Evolutionary conservation across 1,140 invertebrate species (phyloP).

Genomic region (Andrena cerasifolii): DNA sequence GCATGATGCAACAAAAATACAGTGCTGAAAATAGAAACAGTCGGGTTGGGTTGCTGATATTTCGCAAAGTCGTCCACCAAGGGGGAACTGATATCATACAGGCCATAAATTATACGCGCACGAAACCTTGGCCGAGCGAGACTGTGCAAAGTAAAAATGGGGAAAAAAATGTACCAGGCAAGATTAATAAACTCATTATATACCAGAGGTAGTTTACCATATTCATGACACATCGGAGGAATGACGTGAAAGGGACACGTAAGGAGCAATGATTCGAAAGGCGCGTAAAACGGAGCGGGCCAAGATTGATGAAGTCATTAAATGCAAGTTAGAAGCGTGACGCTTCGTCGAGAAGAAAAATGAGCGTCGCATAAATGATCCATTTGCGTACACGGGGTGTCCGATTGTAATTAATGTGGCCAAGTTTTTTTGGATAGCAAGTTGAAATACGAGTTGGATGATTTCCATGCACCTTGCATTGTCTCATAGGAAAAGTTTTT

Average conservation of each 20-base stretch:
- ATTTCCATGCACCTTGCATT: too few relatives aligned
- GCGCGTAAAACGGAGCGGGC: not conserved
- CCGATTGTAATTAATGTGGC: too few relatives aligned
- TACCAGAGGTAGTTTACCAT: not conserved
- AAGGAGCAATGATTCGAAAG: not conserved
- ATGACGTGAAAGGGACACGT: too few relatives aligned
- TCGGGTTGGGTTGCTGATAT: not conserved
- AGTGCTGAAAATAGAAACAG: not conserved
- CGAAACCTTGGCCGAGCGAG: too few relatives aligned
- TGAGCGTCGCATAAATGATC: not conserved
- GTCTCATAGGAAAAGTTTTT: too few relatives aligned
- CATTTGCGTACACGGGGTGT: too few relatives aligned
- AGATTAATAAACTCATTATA: not conserved
- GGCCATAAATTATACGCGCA: not conserved
- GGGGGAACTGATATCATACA: not conserved
- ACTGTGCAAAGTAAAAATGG: not conserved
- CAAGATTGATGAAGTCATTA: conserved; percentile 13
- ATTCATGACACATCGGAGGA: not conserved
- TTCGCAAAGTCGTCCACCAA: not conserved
- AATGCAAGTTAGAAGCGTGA: not conserved
- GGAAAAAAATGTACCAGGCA: not conserved
- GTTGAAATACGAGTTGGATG: too few relatives aligned
- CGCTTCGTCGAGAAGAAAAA: not conserved
- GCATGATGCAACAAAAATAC: too few relatives aligned
- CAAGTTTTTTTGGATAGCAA: too few relatives aligned